Percentiles rank a stretch among this genome's conserved stretches.
phyloP scores from a whole-genome alignment of 1,140 invertebrate genomes.

The Bombus confusus region DNA sequence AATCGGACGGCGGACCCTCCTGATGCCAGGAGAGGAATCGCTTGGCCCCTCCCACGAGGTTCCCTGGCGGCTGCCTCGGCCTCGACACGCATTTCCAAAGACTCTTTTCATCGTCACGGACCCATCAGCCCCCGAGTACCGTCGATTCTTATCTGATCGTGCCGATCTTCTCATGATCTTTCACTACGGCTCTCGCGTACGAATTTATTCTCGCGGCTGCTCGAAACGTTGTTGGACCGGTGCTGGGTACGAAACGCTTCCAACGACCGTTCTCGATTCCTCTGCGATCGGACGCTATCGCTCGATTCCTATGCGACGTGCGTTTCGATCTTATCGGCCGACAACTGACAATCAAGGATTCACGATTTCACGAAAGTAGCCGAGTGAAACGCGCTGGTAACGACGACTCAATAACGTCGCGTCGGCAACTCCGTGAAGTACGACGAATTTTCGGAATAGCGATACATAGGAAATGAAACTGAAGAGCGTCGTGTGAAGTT shows the following conservation, averaged over 20 bases:
- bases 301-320: conserved; percentile 21
- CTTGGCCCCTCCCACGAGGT: conserved; percentile 68
- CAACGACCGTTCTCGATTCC: conserved; percentile 26
- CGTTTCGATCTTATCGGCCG: conserved; percentile 36
- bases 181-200: conserved; percentile 56
- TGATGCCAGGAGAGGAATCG: conserved; percentile 63
- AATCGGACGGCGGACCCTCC: conserved; percentile 62
- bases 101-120: conserved; percentile 72
- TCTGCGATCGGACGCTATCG: neutral
- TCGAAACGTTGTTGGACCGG: conserved; percentile 8
- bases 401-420: conserved; percentile 21
- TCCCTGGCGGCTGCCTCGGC: conserved; percentile 60
- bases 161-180: conserved; percentile 67
- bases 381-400: too few relatives aligned
- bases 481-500: too few relatives aligned
- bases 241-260: neutral
- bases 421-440: neutral
- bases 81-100: conserved; percentile 78
- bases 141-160: conserved; percentile 66
- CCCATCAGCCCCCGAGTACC: conserved; percentile 68
- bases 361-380: conserved; percentile 34
- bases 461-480: too few relatives aligned
- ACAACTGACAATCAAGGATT: conserved; percentile 49
- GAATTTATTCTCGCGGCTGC: conserved; percentile 58
- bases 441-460: neutral